Base-by-base conservation (phyloP, 2,888 invertebrate genomes). In the Deroplatys truncata region DNA sequence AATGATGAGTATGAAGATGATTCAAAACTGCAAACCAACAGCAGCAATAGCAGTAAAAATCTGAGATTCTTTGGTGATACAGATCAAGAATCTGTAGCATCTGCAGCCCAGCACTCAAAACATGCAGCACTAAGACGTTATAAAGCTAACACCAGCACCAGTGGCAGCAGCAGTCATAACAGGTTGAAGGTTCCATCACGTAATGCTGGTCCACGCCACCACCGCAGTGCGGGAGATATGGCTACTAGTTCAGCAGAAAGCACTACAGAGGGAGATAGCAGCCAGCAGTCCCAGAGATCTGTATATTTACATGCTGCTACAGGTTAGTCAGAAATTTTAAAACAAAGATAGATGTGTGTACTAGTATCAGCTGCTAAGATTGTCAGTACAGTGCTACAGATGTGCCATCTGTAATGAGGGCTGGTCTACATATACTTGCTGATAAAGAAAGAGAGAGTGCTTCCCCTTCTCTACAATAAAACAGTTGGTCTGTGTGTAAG, bases 1-100 rank as follows among this genome's bases (percentile, higher is more conserved):
- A 16, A 28, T 9, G 56, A 84, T 72, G 89, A 89, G n/a, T 35
- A 28, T 25, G 88, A 88, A 56, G 88, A 88, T 84, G 88, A 88
- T 20, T 29, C 13, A n/a, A 88, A 31, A n/a, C 83, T 83, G 49
- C 83, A 88, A n/a, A 35, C 43, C 28, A 88, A 85, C 31, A 87
- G 16, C 35, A 86, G 31, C 49, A 89, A 88, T 82, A 88, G 88
- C 56, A 90, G 89, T 88, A 97, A 97, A 93, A 97, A 95, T 93
- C 95, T 97, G 20, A 95, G 97, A 88, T 97, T 97, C 94, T 97
- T 97, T 93, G 97, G 97, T 29, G 97, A 97, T 93, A 97, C 97
- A 16, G 97, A 97, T 92, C 94, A 95, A 90, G 97, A 97, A 92
- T 97, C 97, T 20, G 96, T 96, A 92, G 94, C 88, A 31, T 90